A percentile compares a stretch with the other conserved stretches of the same genome.
phyloP scores from a whole-genome alignment of 53 echinoderm and acorn worm genomes.

The Crossaster papposus region DNA sequence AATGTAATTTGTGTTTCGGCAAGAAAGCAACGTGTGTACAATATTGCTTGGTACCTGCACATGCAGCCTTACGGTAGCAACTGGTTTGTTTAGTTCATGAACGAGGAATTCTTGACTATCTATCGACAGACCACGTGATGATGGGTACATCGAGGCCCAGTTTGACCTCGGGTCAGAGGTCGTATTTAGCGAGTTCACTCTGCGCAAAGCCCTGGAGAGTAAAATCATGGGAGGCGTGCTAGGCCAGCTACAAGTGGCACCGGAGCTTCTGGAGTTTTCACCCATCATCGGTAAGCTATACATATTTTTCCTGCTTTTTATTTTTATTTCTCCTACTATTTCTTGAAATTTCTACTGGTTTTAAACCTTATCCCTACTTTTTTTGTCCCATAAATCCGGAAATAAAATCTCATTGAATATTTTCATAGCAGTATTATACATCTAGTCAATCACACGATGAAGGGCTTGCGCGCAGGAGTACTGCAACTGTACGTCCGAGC shows the following conservation, averaged over 20 bases:
- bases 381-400: too few species aligned
- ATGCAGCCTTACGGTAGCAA: too few species aligned
- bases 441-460: too few species aligned
- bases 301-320: neutral
- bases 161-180: constrained; percentile 57
- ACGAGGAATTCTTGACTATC: neutral
- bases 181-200: constrained; percentile 44
- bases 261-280: constrained; percentile 28
- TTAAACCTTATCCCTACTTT: too few species aligned
- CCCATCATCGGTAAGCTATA: constrained; percentile 24
- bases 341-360: too few species aligned
- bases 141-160: constrained; percentile 48
- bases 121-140: constrained; percentile 33
- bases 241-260: constrained; percentile 28
- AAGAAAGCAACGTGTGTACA: too few species aligned
- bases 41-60: too few species aligned
- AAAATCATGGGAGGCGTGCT: constrained; percentile 38
- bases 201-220: constrained; percentile 47
- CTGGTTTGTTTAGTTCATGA: neutral
- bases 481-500: too few species aligned
- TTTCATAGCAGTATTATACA: too few species aligned
- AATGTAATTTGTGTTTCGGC: too few species aligned
- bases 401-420: too few species aligned
- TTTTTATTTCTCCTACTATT: neutral
- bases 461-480: too few species aligned